These are phyloP conservation scores for Melieria picta DNA, from an alignment of 2,888 invertebrate species.

Conservation along the genomic window DNA sequence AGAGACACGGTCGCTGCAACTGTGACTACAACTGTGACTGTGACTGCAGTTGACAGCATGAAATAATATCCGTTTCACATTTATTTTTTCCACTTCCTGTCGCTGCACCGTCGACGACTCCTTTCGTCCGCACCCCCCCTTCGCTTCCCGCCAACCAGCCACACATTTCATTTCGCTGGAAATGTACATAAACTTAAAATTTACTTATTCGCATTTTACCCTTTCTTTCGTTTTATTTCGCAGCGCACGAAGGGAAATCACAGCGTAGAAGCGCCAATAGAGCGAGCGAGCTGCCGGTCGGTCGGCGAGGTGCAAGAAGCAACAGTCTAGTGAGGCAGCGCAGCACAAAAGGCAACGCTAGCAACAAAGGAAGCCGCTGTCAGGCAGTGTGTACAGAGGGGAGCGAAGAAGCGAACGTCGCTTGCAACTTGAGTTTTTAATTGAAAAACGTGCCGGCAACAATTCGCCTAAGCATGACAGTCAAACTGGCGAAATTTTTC, in stretches of 20 bases:
- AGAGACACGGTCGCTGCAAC: no score
- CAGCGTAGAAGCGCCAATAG: no score
- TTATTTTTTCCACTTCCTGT: conserved; percentile 18
- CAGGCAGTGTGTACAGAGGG: not conserved
- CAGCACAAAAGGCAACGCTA: not conserved
- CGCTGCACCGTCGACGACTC: no score
- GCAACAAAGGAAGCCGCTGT: conserved; percentile 1
- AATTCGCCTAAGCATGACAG: conserved; percentile 48
- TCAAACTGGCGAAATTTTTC: conserved; percentile 54
- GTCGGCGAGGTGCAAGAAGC: no score
- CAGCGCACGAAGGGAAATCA: no score
- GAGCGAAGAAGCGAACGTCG: not conserved
- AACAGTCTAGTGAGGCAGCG: no score
- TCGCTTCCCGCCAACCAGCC: no score
- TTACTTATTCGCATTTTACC: not conserved
- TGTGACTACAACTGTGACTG: no score
- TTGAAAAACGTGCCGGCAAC: conserved; percentile 52
- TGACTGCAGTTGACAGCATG: conserved; percentile 6
- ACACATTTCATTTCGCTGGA: no score
- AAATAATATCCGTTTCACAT: conserved; percentile 37
- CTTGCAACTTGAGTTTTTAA: conserved; percentile 45
- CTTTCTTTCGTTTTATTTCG: conserved; percentile 2
- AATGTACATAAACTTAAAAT: not conserved
- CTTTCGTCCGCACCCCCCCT: no score
- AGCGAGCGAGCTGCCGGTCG: no score